These are phyloP conservation scores for Egretta garzetta DNA, from an alignment of 2,113 vertebrate genomes.

Conservation along the genomic window DNA sequence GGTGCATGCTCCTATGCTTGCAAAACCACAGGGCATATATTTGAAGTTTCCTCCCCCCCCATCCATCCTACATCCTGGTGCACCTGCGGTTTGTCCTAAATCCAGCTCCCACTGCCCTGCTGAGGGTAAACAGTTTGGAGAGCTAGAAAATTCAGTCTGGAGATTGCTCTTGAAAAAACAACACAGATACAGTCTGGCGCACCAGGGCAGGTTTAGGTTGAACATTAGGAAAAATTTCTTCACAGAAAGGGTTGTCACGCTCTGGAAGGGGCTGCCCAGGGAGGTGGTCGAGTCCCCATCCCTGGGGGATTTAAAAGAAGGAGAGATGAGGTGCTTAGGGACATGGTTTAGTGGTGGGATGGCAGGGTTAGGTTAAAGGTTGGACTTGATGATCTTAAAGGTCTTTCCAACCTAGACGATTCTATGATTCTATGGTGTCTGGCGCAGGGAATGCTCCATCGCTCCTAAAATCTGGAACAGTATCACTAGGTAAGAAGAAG, in stretches of 20 bases:
- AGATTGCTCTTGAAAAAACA: background rate
- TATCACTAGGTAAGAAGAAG: background rate
- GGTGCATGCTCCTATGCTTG: accelerated
- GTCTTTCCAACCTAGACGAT: too few relatives aligned
- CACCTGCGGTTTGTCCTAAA: background rate
- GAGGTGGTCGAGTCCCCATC: too few relatives aligned
- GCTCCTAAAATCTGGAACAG: background rate
- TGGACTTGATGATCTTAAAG: too few relatives aligned
- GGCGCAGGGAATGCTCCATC: background rate
- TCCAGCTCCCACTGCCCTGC: background rate
- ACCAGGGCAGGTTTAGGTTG: too few relatives aligned
- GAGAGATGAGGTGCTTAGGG: too few relatives aligned
- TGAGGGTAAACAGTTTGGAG: background rate
- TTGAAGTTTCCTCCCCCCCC: background rate
- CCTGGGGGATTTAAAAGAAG: too few relatives aligned
- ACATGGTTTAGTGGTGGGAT: too few relatives aligned
- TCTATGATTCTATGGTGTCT: too few relatives aligned
- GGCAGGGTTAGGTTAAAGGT: too few relatives aligned
- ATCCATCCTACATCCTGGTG: background rate
- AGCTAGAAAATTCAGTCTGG: background rate
- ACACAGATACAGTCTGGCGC: background rate
- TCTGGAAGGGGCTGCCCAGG: too few relatives aligned
- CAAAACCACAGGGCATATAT: background rate
- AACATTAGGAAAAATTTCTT: too few relatives aligned
- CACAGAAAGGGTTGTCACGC: too few relatives aligned